Evolutionary conservation across 2,888 invertebrate genomes (phyloP).

Genomic region (Smittia aterrima): DNA sequence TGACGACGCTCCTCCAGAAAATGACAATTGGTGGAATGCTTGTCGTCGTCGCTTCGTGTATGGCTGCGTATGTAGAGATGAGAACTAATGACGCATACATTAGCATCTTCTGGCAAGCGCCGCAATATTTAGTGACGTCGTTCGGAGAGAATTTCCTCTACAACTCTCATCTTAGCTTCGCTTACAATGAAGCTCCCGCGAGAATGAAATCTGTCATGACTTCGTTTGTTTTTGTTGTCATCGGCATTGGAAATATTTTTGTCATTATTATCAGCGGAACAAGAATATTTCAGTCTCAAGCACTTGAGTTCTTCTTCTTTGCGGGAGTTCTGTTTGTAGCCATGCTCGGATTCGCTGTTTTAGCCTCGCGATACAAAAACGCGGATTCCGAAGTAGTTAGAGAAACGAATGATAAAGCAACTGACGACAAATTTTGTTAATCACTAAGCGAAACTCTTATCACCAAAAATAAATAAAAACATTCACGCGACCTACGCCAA

Average conservation of each 20-base stretch:
- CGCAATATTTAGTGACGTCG: constrained; percentile 22
- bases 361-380: not conserved
- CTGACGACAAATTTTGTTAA: not conserved
- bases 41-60: constrained; percentile 71
- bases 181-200: constrained; percentile 33
- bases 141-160: constrained; percentile 30
- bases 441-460: no score
- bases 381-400: not conserved
- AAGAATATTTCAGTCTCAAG: constrained; percentile 6
- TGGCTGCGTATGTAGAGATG: constrained; percentile 68
- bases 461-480: no score
- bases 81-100: not conserved
- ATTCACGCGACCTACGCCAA: no score
- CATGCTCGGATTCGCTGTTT: constrained; percentile 17
- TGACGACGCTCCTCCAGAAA: constrained; percentile 73
- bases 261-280: not conserved
- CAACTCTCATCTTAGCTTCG: constrained; percentile 16
- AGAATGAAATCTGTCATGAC: constrained; percentile 94
- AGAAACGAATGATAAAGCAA: constrained; percentile 5
- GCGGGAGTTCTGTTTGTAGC: not conserved
- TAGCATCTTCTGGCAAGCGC: constrained; percentile 10
- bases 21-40: constrained; percentile 74
- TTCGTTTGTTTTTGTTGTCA: constrained; percentile 68
- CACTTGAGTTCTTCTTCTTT: constrained; percentile 22
- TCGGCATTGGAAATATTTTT: constrained; percentile 4